Conservation (phyloP, 2,888 invertebrate species). For the Drosophila yooni region DNA sequence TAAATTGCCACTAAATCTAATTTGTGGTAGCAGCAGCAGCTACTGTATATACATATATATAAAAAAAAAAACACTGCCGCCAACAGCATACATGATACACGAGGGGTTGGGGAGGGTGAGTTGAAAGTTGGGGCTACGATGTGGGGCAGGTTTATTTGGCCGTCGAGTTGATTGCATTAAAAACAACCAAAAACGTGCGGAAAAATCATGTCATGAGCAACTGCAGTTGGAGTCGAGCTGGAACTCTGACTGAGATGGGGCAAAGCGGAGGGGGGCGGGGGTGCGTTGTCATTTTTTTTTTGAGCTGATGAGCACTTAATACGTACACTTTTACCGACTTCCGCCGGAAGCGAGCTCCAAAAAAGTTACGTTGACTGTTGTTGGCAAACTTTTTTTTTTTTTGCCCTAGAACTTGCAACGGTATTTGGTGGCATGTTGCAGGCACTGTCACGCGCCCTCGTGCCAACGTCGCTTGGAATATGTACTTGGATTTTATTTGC, state of each 20-base stretch:
- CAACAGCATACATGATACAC: conserved; percentile 37
- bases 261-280: not conserved
- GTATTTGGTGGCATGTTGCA: conserved; percentile 19
- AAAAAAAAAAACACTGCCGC: conserved; percentile 24
- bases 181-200: conserved; percentile 67
- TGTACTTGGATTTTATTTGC: conserved; percentile 39
- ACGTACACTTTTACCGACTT: conserved; percentile 64
- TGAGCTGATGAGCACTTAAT: conserved; percentile 59
- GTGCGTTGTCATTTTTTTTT: not conserved
- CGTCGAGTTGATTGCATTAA: conserved; percentile 66
- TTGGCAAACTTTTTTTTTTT: conserved; percentile 8
- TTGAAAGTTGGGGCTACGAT: not conserved
- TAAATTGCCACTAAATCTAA: conserved; percentile 72
- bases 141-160: conserved; percentile 3
- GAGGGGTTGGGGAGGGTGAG: not conserved
- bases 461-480: conserved; percentile 12
- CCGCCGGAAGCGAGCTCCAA: conserved; percentile 58
- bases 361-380: conserved; percentile 2
- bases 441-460: not conserved
- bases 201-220: conserved; percentile 57
- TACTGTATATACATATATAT: conserved; percentile 16
- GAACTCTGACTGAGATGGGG: not conserved
- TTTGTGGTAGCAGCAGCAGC: conserved; percentile 59
- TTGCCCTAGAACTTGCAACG: conserved; percentile 23
- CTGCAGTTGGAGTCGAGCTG: conserved; percentile 30